Conservation (phyloP, 2,797 vertebrate species). For the Discoglossus pictus region DNA sequence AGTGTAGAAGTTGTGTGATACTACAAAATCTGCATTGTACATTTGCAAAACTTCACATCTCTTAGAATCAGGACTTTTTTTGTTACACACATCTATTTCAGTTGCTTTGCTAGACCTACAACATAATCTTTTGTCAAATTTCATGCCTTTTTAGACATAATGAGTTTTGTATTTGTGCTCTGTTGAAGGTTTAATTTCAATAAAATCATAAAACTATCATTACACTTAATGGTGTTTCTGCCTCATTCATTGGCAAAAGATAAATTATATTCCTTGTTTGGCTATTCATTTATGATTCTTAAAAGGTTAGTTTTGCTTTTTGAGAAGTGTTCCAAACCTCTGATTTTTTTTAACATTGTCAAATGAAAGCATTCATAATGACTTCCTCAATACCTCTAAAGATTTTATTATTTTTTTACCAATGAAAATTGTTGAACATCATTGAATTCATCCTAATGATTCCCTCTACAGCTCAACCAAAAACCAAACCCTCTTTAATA, state of each 20-base stretch:
- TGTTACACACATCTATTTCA: too few species aligned
- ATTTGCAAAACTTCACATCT: too few species aligned
- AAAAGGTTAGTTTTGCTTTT: constrained; percentile 48
- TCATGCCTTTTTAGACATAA: constrained; percentile 28
- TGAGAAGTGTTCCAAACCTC: constrained; percentile 39
- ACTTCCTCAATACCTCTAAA: constrained; percentile 43
- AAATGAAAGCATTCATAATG: constrained; percentile 54
- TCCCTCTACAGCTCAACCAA: constrained; percentile 50
- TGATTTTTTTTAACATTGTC: constrained; percentile 47
- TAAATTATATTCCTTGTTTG: constrained; percentile 7
- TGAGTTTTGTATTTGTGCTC: constrained; percentile 19
- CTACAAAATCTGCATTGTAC: too few species aligned
- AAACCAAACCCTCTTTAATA: constrained; percentile 68
- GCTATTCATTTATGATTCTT: constrained; percentile 52
- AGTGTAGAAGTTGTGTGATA: too few species aligned
- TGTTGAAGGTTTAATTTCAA: constrained; percentile 26
- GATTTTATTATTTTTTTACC: constrained; percentile 5
- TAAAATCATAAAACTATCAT: constrained; percentile 21
- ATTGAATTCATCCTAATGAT: constrained; percentile 59
- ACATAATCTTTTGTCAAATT: constrained; percentile 16
- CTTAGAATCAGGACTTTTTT: too few species aligned
- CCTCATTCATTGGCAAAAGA: background rate
- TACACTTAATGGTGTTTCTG: constrained; percentile 10
- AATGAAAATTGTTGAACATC: constrained; percentile 22
- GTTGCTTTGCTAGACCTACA: too few species aligned